A percentile compares a stretch with the other conserved stretches of the same genome.
Evolutionary conservation across 2,888 invertebrate genomes (phyloP).

Genomic region (Trilocha varians): DNA sequence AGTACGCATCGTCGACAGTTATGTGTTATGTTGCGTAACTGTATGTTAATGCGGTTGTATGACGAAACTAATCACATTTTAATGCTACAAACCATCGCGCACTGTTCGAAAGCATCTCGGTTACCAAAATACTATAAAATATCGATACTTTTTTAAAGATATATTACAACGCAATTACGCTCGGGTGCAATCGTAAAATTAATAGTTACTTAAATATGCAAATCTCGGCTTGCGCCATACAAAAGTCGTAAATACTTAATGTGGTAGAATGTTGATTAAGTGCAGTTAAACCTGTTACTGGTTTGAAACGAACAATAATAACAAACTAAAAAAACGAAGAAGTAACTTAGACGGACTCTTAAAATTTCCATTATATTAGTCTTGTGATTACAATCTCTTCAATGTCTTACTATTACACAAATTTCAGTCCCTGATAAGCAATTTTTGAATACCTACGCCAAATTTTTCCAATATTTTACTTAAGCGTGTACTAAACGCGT

Average conservation of each 20-base stretch:
- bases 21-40: slow-evolving; percentile 2
- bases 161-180: slow-evolving; percentile 16
- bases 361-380: too few relatives aligned
- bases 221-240: slow-evolving; percentile 21
- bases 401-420: too few relatives aligned
- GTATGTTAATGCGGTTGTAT: slow-evolving; percentile 1
- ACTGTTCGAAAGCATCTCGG: neutral
- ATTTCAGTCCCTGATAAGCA: too few relatives aligned
- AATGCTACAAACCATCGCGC: slow-evolving; percentile 5
- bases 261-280: slow-evolving; percentile 25
- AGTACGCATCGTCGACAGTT: slow-evolving; percentile 1
- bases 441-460: too few relatives aligned
- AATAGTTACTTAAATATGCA: slow-evolving; percentile 22
- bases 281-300: slow-evolving; percentile 16
- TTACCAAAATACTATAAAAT: neutral
- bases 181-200: slow-evolving; percentile 20
- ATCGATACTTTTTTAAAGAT: slow-evolving; percentile 3
- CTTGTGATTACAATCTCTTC: too few relatives aligned
- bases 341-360: too few relatives aligned
- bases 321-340: neutral
- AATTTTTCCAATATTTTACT: too few relatives aligned
- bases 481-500: too few relatives aligned
- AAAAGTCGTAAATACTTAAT: slow-evolving; percentile 24
- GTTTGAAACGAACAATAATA: neutral
- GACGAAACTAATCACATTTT: slow-evolving; percentile 3